Percentiles rank a stretch among this genome's conserved stretches.
These are phyloP conservation scores for Notamacropus eugenii DNA, from an alignment of 2,797 vertebrate species.

Conservation along the genomic window DNA sequence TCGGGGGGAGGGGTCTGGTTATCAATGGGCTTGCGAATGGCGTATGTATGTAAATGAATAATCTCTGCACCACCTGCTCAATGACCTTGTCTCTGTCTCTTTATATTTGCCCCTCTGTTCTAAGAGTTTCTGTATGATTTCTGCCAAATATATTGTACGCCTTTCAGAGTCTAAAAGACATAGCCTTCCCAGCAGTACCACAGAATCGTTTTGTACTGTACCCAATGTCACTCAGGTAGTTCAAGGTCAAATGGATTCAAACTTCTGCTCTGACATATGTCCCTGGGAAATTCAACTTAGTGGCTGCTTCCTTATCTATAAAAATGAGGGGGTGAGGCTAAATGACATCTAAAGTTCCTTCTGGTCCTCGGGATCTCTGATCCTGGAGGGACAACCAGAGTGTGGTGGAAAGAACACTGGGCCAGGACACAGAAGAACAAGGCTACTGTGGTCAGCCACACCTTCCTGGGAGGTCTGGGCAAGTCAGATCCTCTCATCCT, in stretches of 20 bases:
- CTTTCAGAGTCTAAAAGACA: background rate
- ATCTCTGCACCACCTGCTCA: background rate
- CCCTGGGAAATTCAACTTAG: background rate
- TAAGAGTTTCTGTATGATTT: background rate
- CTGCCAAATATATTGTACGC: background rate
- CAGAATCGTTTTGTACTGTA: background rate
- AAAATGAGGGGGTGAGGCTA: background rate
- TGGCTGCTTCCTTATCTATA: background rate
- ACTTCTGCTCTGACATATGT: background rate
- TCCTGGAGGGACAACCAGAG: background rate
- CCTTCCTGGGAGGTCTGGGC: background rate
- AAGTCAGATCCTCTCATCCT: background rate
- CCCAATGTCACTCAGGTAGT: background rate
- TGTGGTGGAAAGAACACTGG: background rate
- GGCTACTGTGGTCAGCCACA: background rate
- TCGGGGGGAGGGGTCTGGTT: background rate
- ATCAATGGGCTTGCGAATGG: background rate
- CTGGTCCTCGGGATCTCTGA: background rate
- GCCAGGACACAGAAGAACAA: background rate
- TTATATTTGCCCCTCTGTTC: background rate
- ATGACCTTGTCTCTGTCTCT: background rate
- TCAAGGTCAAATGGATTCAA: background rate
- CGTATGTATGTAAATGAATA: background rate
- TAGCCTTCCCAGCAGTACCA: background rate
- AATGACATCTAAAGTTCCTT: background rate